Percentiles rank a stretch among this genome's conserved stretches.
Evolutionary conservation across 2,888 invertebrate species (phyloP).

Genomic region (Orchesellides sinensis): DNA sequence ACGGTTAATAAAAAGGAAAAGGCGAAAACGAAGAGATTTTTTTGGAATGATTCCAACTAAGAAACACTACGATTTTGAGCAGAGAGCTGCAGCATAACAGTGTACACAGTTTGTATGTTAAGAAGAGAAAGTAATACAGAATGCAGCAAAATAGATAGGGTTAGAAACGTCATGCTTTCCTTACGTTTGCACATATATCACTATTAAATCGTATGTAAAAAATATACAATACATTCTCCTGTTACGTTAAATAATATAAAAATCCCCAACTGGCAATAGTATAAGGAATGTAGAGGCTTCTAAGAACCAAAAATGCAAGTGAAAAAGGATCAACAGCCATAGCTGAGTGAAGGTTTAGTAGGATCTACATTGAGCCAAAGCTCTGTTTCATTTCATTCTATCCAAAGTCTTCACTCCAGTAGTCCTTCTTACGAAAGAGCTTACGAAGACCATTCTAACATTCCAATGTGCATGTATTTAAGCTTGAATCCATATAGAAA

Average conservation of each 20-base stretch:
- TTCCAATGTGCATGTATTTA: neutral
- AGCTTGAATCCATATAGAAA: neutral
- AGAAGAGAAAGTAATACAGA: neutral
- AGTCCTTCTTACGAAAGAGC: slow-evolving; percentile 33
- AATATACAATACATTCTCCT: slow-evolving; percentile 8
- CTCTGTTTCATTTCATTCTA: slow-evolving; percentile 50
- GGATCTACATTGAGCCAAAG: slow-evolving; percentile 47
- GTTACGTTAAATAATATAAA: slow-evolving; percentile 60
- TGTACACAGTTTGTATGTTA: neutral
- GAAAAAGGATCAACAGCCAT: slow-evolving; percentile 50
- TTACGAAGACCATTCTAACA: too few species aligned
- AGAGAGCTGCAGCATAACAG: slow-evolving; percentile 54
- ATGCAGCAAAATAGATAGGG: slow-evolving; percentile 9
- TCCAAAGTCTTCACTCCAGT: slow-evolving; percentile 38
- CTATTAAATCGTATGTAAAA: slow-evolving; percentile 49
- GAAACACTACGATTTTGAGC: neutral
- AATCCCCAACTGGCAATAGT: slow-evolving; percentile 27
- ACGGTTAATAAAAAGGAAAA: slow-evolving; percentile 53
- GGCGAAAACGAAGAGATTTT: slow-evolving; percentile 40
- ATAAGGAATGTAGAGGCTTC: neutral
- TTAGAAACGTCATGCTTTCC: slow-evolving; percentile 48
- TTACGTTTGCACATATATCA: slow-evolving; percentile 60
- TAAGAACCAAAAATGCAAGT: slow-evolving; percentile 18
- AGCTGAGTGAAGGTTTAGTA: slow-evolving; percentile 57
- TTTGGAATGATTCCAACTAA: slow-evolving; percentile 53